Base-by-base conservation (phyloP, 2,797 vertebrate species). In the Leptoclinus maculatus region DNA sequence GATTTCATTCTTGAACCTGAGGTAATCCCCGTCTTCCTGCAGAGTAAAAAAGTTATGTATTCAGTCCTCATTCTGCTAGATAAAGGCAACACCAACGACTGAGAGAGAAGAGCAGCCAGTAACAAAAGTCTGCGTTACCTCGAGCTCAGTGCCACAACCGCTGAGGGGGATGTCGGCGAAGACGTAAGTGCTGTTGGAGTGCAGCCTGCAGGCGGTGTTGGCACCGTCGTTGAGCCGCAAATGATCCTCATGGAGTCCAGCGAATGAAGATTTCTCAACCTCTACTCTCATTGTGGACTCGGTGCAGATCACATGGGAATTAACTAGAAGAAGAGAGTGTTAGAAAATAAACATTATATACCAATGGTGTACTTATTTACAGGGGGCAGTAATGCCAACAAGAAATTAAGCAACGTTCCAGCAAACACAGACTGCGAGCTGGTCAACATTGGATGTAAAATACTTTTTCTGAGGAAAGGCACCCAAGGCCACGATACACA, bases 1-100 rank as follows among this genome's bases (percentile, higher is more conserved):
- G 64, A 95, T 90, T 80, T 89, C 88, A 57, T 95, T 95, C 73
- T 86, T 92, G 82, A 95, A 95, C 5, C 89, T 74, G 0, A 95
- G 86, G 75, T 90, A 60, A 0, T 90, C 62, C 0, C 78, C 75
- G 6, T 94, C 91, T 29, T 95, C 94, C 94, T 95, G 87, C 13
- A 57, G 56, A 77, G 39, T 7, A 0, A 14, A 68, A 32, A 32
- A 56, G 17, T 62, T 16, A 25, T 23, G 21, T 5, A 16, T 6
- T 34, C 16, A 72, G 69, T n/a, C 27, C 13, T 63, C 5, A 11
- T 0, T 1, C n/a, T 12, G 45, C 3, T 5, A 6, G 12, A 49
- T 59, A 5, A 39, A 77, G 59, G 3, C 2, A 71, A 34, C 12
- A 32, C 2, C 2, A 29, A 3, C 2, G 14, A 19, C 0, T 5